Evolutionary conservation across 2,888 invertebrate genomes (phyloP).

Genomic region (Strigamia crassipes): DNA sequence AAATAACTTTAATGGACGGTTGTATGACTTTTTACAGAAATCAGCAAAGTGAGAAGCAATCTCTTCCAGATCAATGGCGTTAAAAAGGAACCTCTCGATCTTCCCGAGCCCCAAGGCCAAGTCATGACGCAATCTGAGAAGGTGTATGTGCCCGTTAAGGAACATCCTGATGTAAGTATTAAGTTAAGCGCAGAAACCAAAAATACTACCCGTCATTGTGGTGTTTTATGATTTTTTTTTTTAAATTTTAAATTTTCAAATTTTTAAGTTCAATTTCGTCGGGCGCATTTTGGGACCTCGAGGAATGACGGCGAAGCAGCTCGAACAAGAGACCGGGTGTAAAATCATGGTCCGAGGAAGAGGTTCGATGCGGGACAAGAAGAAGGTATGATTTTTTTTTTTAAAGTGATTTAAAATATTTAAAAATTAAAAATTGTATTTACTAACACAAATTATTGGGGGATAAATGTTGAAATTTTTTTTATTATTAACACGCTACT

Average conservation of each 20-base stretch:
- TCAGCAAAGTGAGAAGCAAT: conserved; percentile 94
- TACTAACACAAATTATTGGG: not conserved
- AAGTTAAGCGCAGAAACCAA: not conserved
- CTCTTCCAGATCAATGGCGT: conserved; percentile 99
- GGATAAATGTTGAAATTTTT: too few species aligned
- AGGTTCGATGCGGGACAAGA: conserved; percentile 99
- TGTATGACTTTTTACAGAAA: conserved; percentile 74
- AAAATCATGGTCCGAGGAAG: conserved; percentile 99
- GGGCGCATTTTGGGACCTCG: conserved; percentile 98
- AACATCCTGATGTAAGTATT: conserved; percentile 97
- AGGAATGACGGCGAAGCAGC: conserved; percentile 99
- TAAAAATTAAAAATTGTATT: not conserved
- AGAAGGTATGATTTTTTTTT: conserved; percentile 75
- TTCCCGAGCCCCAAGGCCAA: conserved; percentile 89
- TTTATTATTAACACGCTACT: not conserved
- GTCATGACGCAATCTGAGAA: conserved; percentile 95
- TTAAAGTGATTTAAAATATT: not conserved
- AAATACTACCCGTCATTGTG: not conserved
- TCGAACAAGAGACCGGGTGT: conserved; percentile 99
- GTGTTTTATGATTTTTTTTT: not conserved
- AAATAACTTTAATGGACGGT: not conserved
- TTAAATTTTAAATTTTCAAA: conserved; percentile 55
- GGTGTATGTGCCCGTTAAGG: conserved; percentile 99
- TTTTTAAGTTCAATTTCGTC: conserved; percentile 98
- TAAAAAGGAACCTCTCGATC: conserved; percentile 86